Evolutionary conservation across 2,797 vertebrate genomes (phyloP), one percentile per base, ranked within the genome.

Genomic region (Muscicapa comitata): DNA sequence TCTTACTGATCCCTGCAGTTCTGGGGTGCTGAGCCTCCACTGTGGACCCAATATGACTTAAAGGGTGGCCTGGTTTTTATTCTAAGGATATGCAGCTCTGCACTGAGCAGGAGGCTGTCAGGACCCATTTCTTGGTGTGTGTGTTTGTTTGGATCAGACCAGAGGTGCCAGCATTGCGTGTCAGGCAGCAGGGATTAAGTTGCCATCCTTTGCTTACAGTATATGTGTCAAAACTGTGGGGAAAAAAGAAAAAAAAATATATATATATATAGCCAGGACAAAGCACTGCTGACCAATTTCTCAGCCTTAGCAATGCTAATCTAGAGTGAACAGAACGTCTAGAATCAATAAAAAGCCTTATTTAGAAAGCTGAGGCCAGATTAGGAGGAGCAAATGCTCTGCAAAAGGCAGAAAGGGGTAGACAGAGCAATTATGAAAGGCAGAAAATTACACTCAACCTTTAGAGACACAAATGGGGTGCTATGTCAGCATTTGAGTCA

Each of bases 291-390:
- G 61, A 74, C 53, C n/a, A 33, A 47, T 90, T 84, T 92, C 21
- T 88, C 45, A 81, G 43, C 58, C 62, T 90, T 53, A 61, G 65
- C 24, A 50, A 68, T 71, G 53, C 35, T 85, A 61, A 55, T 67
- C 45, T 68, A 70, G 20, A 86, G 42, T 28, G 53, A 88, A 53
- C 18, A 77, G 53, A 51, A 85, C 86, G 77, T 67, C 51, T 40
- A 40, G 21, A 71, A 94, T 92, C 88, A 84, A 90, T 94, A 86
- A 67, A 80, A 86, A 70, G 37, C 77, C 83, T 93, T 63, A 66
- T 88, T 92, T 93, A 88, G 90, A 86, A 95, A 94, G 59, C 71
- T 38, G 67, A 86, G 35, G 70, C 37, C 31, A 59, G 63, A 73
- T 65, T 37, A 86, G 63, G 79, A 83, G 38, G 59, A 84, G 29